Evolutionary conservation across 2,113 vertebrate genomes (phyloP), one percentile per base, ranked within the genome.

Genomic region (Piprites chloris): DNA sequence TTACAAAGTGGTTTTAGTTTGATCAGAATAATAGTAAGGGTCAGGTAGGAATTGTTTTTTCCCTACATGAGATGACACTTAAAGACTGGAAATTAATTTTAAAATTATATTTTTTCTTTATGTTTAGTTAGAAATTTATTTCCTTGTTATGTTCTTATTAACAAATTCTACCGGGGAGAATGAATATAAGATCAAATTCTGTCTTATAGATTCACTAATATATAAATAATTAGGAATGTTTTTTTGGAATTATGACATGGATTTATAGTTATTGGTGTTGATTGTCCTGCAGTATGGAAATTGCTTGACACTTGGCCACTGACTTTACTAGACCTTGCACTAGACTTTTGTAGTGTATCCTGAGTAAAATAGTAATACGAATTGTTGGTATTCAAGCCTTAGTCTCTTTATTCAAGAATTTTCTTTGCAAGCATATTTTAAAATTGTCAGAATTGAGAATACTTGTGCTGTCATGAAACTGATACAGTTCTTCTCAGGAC

Each of bases 401-500:
- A 39, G 7, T 74, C 14, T 66, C 46, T 47, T 59, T 87, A 55
- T 63, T 87, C 4, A 85, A 77, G 32, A 18, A 21, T 69, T 90
- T 95, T 67, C 28, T 86, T 74, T n/a, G 16, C 58, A 82, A 9
- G 47, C 33, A 6, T 46, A 42, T 75, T 84, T 80, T 50, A 22
- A 72, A 73, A n/a, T 68, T 35, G 8, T 62, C 44, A 56, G 50
- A 78, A 50, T 65, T 91, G n/a, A 79, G 61, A 65, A n/a, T 77
- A 39, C 23, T 30, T 33, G n/a, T 2, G 6, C 44, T 75, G 46
- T 42, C 11, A 21, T 7, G 4, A 59, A 83, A 46, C 26, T 46
- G 11, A 12, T 68, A 33, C 0, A 0, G 24, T 68, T 88, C 28
- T 92, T 91, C 23, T 72, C 1, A 1, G n/a, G 37, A 27, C 12